Evolutionary conservation across 92 coral and sea anemone species (phyloP).

Genomic region (Parazoanthus atlanticus): DNA sequence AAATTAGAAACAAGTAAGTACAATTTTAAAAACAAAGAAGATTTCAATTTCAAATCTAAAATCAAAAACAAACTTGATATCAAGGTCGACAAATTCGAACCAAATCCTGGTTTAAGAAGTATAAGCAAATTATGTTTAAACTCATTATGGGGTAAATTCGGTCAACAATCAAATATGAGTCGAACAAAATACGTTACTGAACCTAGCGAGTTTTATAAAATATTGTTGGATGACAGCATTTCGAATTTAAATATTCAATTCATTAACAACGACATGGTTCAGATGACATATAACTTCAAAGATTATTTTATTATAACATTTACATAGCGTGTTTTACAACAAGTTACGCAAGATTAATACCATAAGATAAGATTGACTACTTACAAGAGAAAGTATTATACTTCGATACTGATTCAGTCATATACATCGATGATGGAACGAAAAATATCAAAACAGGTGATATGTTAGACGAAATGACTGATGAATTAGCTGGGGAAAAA

Average conservation of each 20-base stretch:
- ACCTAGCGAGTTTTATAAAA: constrained; percentile 37
- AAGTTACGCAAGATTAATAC: constrained; percentile 46
- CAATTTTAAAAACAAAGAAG: constrained; percentile 5
- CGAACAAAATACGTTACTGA: constrained; percentile 47
- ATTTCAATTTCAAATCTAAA: constrained; percentile 16
- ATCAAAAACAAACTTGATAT: constrained; percentile 2
- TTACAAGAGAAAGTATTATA: constrained; percentile 25
- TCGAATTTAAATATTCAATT: constrained; percentile 36
- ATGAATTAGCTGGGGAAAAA: not conserved
- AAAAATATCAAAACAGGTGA: constrained; percentile 19
- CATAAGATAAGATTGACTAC: constrained; percentile 34
- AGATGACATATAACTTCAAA: constrained; percentile 1
- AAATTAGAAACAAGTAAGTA: constrained; percentile 28
- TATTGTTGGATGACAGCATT: constrained; percentile 35
- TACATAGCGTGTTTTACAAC: constrained; percentile 36
- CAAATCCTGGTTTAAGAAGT: constrained; percentile 19
- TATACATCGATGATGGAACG: constrained; percentile 14
- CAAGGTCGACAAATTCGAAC: not conserved
- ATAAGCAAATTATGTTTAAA: constrained; percentile 42
- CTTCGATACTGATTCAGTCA: constrained; percentile 10
- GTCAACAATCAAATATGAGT: not conserved
- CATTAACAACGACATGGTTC: constrained; percentile 31
- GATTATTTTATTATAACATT: constrained; percentile 33
- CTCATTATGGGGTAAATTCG: constrained; percentile 36
- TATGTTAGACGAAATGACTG: constrained; percentile 23